Evolutionary conservation across 2,797 vertebrate species (phyloP), one percentile per base, ranked within the genome.

Genomic region (Denticeps clupeoides): DNA sequence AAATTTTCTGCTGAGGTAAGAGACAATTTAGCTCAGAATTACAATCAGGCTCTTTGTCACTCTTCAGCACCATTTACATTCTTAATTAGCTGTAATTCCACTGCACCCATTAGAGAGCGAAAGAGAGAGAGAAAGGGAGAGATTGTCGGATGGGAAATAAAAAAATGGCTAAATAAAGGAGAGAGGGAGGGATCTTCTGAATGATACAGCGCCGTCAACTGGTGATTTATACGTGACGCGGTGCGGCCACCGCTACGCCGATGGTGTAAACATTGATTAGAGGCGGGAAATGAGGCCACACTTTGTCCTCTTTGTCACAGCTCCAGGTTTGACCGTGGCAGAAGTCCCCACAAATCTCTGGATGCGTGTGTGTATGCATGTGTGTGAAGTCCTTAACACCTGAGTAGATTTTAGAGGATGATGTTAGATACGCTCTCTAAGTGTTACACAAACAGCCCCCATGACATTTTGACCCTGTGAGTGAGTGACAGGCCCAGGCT

Each of bases 1-100:
- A 87, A 84, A 88, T 89, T 89, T 90, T 89, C 82, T 89, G 87
- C 89, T 89, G 88, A 90, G 86, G 83, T 85, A 86, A 85, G 75
- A 78, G 80, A 87, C 83, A 85, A 85, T 90, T 90, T 86, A 87
- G 81, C 84, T 82, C 82, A 72, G 85, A 89, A 84, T 81, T 88
- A 87, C 85, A 85, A 82, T 83, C 84, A 81, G 83, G 71, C 75
- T 76, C 73, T 80, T 82, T 83, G 78, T 82, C 80, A 80, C 75
- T 84, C 72, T 80, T 81, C 76, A 76, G 78, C 79, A 82, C 84
- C 86, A 89, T 89, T 91, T 89, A 88, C 85, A 89, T 86, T 82
- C 81, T 74, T 89, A 89, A 90, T 91, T 90, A 90, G 82, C 82
- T 72, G 74, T 87, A 84, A 88, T 83, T 83, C 80, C 83, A 80